A percentile compares a stretch with the other conserved stretches of the same genome.
Conservation (phyloP, 2,113 vertebrate genomes). For the Channa argus region DNA sequence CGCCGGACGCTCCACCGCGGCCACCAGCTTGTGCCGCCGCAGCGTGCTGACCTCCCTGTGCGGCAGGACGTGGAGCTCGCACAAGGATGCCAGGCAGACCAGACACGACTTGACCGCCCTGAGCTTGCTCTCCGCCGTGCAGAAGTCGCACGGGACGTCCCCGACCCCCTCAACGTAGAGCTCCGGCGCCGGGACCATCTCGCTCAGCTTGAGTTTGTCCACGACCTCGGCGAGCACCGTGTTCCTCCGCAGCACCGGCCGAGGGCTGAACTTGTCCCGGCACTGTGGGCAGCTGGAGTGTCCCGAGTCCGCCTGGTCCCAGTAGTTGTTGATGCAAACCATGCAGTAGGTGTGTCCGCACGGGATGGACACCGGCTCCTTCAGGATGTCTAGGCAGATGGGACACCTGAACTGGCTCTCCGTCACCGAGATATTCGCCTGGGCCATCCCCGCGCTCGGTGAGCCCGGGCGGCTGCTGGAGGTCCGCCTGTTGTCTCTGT, state of each 20-base stretch:
- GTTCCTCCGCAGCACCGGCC: constrained; percentile 80
- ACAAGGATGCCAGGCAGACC: constrained; percentile 94
- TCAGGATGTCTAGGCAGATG: constrained; percentile 78
- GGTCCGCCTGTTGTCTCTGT: too few species aligned
- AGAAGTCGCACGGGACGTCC: constrained; percentile 93
- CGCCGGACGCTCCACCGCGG: constrained; percentile 88
- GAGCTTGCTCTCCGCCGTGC: constrained; percentile 87
- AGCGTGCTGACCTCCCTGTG: constrained; percentile 91
- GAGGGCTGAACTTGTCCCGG: constrained; percentile 74
- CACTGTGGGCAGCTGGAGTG: constrained; percentile 76
- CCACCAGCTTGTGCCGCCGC: constrained; percentile 90
- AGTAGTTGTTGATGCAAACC: constrained; percentile 76
- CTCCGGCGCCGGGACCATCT: constrained; percentile 44
- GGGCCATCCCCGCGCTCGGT: constrained; percentile 70
- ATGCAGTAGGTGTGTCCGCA: constrained; percentile 84
- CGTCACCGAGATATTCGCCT: constrained; percentile 78
- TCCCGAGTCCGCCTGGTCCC: constrained; percentile 70
- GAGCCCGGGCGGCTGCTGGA: too few species aligned
- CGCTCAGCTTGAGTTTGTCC: constrained; percentile 66
- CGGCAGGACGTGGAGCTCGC: constrained; percentile 89
- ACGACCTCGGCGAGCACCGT: constrained; percentile 80
- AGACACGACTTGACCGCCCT: constrained; percentile 90
- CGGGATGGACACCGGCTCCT: constrained; percentile 80
- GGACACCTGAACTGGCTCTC: constrained; percentile 80
- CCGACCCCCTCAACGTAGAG: constrained; percentile 70